Evolutionary conservation across 2,888 invertebrate species (phyloP).

Genomic region (Sesia apiformis): DNA sequence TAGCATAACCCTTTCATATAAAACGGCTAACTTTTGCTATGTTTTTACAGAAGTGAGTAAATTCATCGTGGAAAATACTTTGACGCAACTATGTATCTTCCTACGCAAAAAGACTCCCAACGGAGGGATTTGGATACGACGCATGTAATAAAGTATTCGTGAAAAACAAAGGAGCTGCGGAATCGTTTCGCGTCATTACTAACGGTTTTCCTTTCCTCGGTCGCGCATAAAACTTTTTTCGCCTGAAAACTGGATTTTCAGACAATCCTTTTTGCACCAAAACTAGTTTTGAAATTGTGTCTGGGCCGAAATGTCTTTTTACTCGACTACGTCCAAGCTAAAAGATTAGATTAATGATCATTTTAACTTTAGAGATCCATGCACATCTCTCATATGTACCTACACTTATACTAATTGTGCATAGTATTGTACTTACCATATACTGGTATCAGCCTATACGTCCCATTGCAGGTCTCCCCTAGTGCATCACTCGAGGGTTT

Average conservation of each 20-base stretch:
- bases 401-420: too few species aligned
- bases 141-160: slow-evolving; percentile 10
- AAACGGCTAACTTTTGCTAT: background rate
- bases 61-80: slow-evolving; percentile 9
- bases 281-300: background rate
- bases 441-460: too few species aligned
- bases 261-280: background rate
- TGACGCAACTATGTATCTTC: slow-evolving; percentile 5
- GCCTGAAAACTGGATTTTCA: background rate
- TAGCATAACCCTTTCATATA: background rate
- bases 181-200: slow-evolving; percentile 13
- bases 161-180: slow-evolving; percentile 8
- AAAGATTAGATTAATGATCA: too few species aligned
- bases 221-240: slow-evolving; percentile 17
- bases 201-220: slow-evolving; percentile 10
- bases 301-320: background rate
- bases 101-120: slow-evolving; percentile 10
- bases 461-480: too few species aligned
- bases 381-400: too few species aligned
- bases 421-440: too few species aligned
- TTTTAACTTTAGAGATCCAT: too few species aligned
- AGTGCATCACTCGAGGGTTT: too few species aligned
- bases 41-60: background rate
- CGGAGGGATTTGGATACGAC: slow-evolving; percentile 18
- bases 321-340: too few species aligned